Evolutionary conservation across 2,888 invertebrate genomes (phyloP).

Genomic region (Cybosia mesomella): DNA sequence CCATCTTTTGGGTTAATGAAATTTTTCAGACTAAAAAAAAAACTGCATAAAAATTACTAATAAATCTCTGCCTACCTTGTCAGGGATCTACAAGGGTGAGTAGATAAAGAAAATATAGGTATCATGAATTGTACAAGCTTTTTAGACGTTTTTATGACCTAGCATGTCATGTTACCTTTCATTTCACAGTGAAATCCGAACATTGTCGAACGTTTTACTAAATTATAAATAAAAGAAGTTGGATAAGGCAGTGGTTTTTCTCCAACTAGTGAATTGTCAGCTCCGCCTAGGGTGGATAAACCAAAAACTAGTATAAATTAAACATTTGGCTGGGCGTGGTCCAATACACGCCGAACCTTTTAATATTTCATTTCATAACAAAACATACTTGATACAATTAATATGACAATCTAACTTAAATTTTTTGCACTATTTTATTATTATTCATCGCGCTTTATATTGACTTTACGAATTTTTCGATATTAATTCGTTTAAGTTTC

Average conservation of each 20-base stretch:
- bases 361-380: background rate
- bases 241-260: conserved; percentile 14
- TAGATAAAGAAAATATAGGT: too few relatives aligned
- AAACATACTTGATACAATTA: background rate
- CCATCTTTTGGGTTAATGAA: background rate
- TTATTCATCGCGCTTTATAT: background rate
- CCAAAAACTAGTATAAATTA: conserved; percentile 30
- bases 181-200: background rate
- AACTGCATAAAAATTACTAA: too few relatives aligned
- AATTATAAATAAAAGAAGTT: background rate
- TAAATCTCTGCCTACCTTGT: too few relatives aligned
- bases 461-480: background rate
- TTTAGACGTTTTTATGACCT: background rate
- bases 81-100: too few relatives aligned
- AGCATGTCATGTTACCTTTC: background rate
- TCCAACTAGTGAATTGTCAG: conserved; percentile 22
- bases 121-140: background rate
- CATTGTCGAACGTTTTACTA: background rate
- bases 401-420: background rate
- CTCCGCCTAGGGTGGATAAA: conserved; percentile 30
- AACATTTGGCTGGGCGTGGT: conserved; percentile 36
- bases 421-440: too few relatives aligned
- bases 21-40: background rate
- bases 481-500: background rate
- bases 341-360: background rate